Evolutionary conservation across 2,888 invertebrate genomes (phyloP).

Genomic region (Masnerella sp.): DNA sequence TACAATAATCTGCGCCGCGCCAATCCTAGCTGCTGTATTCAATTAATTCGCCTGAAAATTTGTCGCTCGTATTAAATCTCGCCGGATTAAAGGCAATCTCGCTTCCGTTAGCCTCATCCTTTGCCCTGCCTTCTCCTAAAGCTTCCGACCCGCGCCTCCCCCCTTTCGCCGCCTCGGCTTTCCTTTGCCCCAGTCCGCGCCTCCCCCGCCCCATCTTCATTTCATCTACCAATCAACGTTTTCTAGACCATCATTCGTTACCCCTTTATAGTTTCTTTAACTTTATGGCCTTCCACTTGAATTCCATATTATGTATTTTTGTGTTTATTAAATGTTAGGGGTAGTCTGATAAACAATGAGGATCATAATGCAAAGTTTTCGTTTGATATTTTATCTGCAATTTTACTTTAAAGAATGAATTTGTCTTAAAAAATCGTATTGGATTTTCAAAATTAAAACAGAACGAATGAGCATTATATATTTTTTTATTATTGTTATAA

Average conservation of each 20-base stretch:
- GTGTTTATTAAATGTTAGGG: constrained; percentile 34
- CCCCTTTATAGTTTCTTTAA: constrained; percentile 51
- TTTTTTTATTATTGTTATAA: too few species aligned
- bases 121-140: constrained; percentile 58
- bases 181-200: constrained; percentile 37
- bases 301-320: constrained; percentile 20
- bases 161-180: constrained; percentile 51
- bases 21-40: constrained; percentile 73
- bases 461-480: too few species aligned
- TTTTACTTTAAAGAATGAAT: too few species aligned
- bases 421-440: too few species aligned
- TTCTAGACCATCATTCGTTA: constrained; percentile 51
- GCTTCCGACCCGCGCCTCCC: constrained; percentile 58
- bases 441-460: too few species aligned
- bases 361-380: not conserved
- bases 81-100: constrained; percentile 76
- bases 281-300: constrained; percentile 48
- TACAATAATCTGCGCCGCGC: constrained; percentile 75
- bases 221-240: constrained; percentile 45
- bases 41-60: constrained; percentile 77
- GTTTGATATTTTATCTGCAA: too few species aligned
- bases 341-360: not conserved
- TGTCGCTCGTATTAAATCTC: constrained; percentile 77
- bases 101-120: constrained; percentile 64
- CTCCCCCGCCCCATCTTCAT: constrained; percentile 52